phyloP scores from a whole-genome alignment of 1,140 invertebrate genomes.

The Bombus waltoni region DNA sequence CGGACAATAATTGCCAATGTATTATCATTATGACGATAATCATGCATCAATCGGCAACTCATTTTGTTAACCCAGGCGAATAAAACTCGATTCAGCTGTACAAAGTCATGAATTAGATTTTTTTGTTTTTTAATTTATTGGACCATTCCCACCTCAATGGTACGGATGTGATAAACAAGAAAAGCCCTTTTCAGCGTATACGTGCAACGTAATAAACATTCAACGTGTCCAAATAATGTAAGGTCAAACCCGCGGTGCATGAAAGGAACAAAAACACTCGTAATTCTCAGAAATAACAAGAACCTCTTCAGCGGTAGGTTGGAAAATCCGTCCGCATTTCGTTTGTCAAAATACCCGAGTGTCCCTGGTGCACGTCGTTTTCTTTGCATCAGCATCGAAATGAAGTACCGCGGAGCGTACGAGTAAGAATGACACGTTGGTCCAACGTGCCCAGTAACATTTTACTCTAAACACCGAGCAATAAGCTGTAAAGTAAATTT shows the following conservation, averaged over 20 bases:
- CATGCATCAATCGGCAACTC: too few relatives aligned
- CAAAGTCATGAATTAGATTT: not conserved
- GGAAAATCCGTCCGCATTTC: not conserved
- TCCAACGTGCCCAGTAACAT: not conserved
- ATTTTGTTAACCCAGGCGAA: too few relatives aligned
- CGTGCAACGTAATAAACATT: not conserved
- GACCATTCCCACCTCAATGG: not conserved
- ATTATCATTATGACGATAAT: too few relatives aligned
- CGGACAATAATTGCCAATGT: too few relatives aligned
- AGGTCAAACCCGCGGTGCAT: not conserved
- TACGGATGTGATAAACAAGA: not conserved
- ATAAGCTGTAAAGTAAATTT: conserved; percentile 61
- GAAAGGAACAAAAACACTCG: not conserved
- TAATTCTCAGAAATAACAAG: conserved; percentile 18
- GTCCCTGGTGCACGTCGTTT: not conserved
- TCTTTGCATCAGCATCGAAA: conserved; percentile 23
- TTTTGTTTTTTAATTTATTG: not conserved
- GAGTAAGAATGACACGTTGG: not conserved
- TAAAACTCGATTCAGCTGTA: too few relatives aligned
- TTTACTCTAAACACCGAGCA: conserved; percentile 34
- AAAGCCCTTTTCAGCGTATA: not conserved
- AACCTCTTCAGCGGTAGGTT: not conserved
- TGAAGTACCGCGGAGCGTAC: not conserved
- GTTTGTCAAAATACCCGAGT: not conserved
- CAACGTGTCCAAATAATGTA: not conserved